Base-by-base conservation (phyloP, 2,888 invertebrate genomes). In the Dicycla oo region DNA sequence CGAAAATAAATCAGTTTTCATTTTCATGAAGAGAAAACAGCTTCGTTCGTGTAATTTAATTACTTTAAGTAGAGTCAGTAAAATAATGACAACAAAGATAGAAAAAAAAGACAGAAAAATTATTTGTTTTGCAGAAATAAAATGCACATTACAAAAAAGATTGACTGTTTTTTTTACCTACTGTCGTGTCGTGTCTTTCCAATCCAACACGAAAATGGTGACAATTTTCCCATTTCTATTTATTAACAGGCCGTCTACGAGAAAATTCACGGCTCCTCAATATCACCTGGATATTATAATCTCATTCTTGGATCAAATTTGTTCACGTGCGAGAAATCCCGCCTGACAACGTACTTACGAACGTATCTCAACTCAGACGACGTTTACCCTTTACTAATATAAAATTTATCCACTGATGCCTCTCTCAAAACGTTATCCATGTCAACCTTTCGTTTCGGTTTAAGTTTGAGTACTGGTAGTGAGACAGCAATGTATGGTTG, bases 281-380 rank as follows among this genome's bases (percentile, higher is more conserved):
- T 73, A 91, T 91, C 88, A 90, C 89, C 90, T 89, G 89, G 86
- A 90, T 89, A 91, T 90, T 89, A 91, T 90, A 94, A 94, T 93
- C 91, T 92, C 87, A 91, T 91, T 93, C 90, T 89, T 89, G 88
- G 91, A 94, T 94, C 91, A 89, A 94, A 93, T 94, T 93, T 91
- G 92, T 92, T 94, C 93, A 93, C 91, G 91, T 92, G 93, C 91
- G 91, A 93, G 91, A 92, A 93, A 93, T 92, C 90, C 91, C 89
- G 87, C 88, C 89, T 89, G 90, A 90, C 92, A 88, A 88, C 89
- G 88, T 62, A 53, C 34, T n/a, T 4, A 34, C n/a, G 53, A 62
- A n/a, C 62, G 18, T 91, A 91, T 92, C 91, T 89, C 86, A 64
- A 70, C 69, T 75, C 80, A 87, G 85, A 82, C 86, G 84, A 88